A percentile compares a stretch with the other conserved stretches of the same genome.
Conservation (phyloP, 2,888 invertebrate genomes). For the Polyploca ridens region DNA sequence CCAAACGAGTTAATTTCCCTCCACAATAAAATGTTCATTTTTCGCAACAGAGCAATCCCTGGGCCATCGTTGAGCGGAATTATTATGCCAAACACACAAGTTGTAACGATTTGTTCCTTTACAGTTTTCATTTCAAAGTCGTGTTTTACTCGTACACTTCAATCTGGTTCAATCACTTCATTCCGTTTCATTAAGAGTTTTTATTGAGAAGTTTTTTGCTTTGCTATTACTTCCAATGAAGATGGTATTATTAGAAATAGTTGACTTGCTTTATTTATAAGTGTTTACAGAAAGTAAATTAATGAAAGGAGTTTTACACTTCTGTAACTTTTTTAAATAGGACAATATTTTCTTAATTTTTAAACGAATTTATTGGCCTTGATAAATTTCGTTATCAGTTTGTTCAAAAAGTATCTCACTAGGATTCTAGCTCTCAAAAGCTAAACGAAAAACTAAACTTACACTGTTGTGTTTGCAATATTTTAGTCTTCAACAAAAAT, state of each 20-base stretch:
- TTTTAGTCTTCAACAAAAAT: neutral
- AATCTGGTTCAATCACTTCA: constrained; percentile 26
- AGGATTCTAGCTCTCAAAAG: neutral
- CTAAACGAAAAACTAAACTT: neutral
- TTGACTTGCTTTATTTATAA: constrained; percentile 1
- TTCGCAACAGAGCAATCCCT: constrained; percentile 37
- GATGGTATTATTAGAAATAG: neutral
- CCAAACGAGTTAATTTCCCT: constrained; percentile 42
- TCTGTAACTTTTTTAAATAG: neutral
- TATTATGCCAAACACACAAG: constrained; percentile 52
- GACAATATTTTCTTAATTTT: too few relatives aligned
- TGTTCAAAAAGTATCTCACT: neutral
- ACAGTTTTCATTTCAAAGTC: constrained; percentile 34
- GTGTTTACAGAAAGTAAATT: neutral
- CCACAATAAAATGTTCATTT: constrained; percentile 47
- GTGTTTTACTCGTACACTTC: constrained; percentile 23
- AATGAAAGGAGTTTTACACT: neutral
- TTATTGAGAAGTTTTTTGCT: constrained; percentile 32
- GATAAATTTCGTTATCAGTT: too few relatives aligned
- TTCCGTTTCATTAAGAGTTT: constrained; percentile 35
- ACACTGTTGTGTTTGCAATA: neutral
- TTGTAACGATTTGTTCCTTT: constrained; percentile 46
- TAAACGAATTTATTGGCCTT: too few relatives aligned
- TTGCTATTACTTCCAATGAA: neutral
- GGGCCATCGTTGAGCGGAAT: constrained; percentile 43